A percentile compares a stretch with the other conserved stretches of the same genome.
These are phyloP conservation scores for Muscina levida DNA, from an alignment of 2,888 invertebrate genomes.

Conservation along the genomic window DNA sequence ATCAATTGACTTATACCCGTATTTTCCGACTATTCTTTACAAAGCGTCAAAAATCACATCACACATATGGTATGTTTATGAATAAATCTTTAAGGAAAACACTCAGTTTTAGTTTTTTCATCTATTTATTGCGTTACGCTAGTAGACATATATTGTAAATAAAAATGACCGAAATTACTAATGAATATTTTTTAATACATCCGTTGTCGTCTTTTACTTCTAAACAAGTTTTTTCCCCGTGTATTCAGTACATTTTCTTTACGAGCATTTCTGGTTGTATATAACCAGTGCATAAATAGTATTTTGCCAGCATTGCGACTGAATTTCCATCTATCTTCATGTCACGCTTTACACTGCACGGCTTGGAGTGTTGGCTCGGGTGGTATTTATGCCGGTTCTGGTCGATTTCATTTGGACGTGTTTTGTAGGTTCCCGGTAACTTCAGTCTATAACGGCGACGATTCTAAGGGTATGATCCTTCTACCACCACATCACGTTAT, in stretches of 20 bases:
- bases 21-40: no score
- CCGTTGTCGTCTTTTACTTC: no score
- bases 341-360: conserved; percentile 51
- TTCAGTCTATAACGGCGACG: not conserved
- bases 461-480: not conserved
- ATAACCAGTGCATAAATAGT: conserved; percentile 64
- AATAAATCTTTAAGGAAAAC: no score
- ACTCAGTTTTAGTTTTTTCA: no score
- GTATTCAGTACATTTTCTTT: conserved; percentile 17
- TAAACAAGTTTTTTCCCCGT: no score
- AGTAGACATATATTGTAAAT: no score
- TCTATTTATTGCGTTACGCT: no score
- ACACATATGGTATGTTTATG: no score
- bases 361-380: conserved; percentile 25
- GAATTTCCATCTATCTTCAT: conserved; percentile 67
- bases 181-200: no score
- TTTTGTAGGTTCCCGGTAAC: conserved; percentile 25
- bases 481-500: conserved; percentile 42
- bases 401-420: conserved; percentile 33
- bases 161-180: no score
- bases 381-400: conserved; percentile 21
- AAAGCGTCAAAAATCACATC: no score
- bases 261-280: conserved; percentile 37
- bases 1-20: no score
- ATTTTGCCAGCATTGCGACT: conserved; percentile 66